phyloP scores from a whole-genome alignment of 1,140 invertebrate species.

The Meloidogyne floridensis region DNA sequence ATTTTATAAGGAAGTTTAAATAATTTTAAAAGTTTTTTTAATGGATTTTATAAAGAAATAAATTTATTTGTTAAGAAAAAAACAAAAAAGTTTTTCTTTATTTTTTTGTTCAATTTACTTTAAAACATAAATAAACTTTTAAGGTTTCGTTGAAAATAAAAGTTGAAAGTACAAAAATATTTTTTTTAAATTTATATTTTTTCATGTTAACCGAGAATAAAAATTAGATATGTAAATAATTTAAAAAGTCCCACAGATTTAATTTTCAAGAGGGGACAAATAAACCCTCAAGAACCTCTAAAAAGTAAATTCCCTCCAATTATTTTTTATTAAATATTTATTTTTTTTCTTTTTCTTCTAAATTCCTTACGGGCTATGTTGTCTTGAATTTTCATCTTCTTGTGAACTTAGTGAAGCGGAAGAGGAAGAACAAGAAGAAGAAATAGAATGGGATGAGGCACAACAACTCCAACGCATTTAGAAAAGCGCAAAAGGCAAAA shows the following conservation, averaged over 20 bases:
- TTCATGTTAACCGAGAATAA: too few relatives aligned
- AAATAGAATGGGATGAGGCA: neutral
- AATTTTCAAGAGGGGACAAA: too few relatives aligned
- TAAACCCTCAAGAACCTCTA: too few relatives aligned
- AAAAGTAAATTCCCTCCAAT: too few relatives aligned
- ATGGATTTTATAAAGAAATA: too few relatives aligned
- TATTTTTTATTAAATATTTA: too few relatives aligned
- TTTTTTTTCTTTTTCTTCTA: neutral
- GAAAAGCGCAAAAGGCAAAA: neutral
- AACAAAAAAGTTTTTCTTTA: neutral
- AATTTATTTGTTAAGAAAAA: neutral
- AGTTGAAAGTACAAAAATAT: too few relatives aligned
- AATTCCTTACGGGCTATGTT: neutral
- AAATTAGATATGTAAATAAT: too few relatives aligned
- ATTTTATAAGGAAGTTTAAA: neutral
- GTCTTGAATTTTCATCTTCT: conserved; percentile 10
- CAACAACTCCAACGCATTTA: conserved; percentile 29
- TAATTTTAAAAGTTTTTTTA: neutral
- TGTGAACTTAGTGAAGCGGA: conserved; percentile 2
- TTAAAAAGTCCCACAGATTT: too few relatives aligned
- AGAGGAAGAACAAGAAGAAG: conserved; percentile 15
- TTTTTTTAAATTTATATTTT: too few relatives aligned
- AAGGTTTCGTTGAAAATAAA: too few relatives aligned
- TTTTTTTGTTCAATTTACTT: neutral
- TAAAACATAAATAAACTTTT: neutral